Evolutionary conservation across 2,797 vertebrate species (phyloP), one percentile per base, ranked within the genome.

Genomic region (Megaceryle alcyon): DNA sequence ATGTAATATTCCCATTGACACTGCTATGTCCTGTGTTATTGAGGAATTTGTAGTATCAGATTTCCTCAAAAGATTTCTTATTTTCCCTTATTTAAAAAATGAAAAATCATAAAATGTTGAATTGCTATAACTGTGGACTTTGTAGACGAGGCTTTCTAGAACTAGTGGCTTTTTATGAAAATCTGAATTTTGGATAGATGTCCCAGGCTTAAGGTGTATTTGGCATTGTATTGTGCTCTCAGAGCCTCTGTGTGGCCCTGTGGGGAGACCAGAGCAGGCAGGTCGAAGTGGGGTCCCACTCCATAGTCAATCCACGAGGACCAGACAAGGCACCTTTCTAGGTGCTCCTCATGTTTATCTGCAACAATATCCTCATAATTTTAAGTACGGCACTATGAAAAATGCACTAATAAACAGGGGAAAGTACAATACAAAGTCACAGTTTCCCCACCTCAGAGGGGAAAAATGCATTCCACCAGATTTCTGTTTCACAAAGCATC

Each of bases 161-260:
- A 37, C 44, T 17, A 7, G 8, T 46, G 33, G 23, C 9, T 56
- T 73, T 66, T 46, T 33, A 39, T 39, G 51, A 73, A 88, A 61
- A 43, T 14, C 9, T 41, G 29, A 44, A 29, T 2, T 9, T 33
- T 17, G 33, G 53, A 22, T 19, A 48, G 39, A 86, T 73, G 78
- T 48, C 14, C 7, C 14, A 35, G 63, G 13, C 4, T 80, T 65
- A 29, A 12, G 48, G 21, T 25, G 22, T 7, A 16, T 33, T 28
- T 56, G 44, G n/a, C 48, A 31, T 25, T 39, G 54, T 37, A 31
- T 25, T 39, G 54, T 37, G 23, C 33, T 53, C 29, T 48, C 29
- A 9, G 57, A 41, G 37, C 29, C 25, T 26, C 29, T n/a, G 29
- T 3, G 37, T 1, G 0, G 33, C 81, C 3, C 3, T 0, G 0